phyloP scores from a whole-genome alignment of 2,888 invertebrate species.

The Ophraella communa region DNA sequence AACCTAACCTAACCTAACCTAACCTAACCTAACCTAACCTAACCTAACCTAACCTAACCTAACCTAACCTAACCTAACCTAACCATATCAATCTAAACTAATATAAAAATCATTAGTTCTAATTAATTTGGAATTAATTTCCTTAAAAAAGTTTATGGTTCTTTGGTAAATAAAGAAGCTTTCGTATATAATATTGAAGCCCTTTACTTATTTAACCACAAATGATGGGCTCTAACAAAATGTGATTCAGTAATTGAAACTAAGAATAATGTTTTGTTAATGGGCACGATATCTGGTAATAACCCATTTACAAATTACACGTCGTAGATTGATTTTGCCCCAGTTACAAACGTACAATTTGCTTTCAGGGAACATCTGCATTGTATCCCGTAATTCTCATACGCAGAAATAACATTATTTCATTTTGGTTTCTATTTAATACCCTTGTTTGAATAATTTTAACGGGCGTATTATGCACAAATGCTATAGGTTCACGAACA shows the following conservation, averaged over 20 bases:
- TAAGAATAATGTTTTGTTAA: background rate
- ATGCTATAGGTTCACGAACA: conserved; percentile 21
- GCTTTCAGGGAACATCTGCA: conserved; percentile 24
- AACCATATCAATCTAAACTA: too few species aligned
- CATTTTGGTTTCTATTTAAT: conserved; percentile 31
- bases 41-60: too few species aligned
- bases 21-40: too few species aligned
- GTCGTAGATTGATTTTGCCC: conserved; percentile 3
- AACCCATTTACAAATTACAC: background rate
- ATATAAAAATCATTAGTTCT: too few species aligned
- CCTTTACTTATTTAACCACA: background rate
- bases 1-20: too few species aligned
- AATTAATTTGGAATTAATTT: too few species aligned
- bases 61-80: too few species aligned
- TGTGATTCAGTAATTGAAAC: background rate
- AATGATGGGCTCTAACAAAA: background rate
- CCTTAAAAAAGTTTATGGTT: too few species aligned
- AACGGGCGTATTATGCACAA: conserved; percentile 31
- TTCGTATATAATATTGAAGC: too few species aligned
- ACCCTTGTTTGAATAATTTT: conserved; percentile 28
- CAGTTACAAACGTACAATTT: conserved; percentile 12
- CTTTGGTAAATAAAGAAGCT: too few species aligned
- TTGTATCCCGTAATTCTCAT: conserved; percentile 27
- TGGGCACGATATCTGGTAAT: background rate
- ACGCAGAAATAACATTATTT: conserved; percentile 30